Evolutionary conservation across 2,797 vertebrate genomes (phyloP).

Genomic region (Cossypha polioptera): DNA sequence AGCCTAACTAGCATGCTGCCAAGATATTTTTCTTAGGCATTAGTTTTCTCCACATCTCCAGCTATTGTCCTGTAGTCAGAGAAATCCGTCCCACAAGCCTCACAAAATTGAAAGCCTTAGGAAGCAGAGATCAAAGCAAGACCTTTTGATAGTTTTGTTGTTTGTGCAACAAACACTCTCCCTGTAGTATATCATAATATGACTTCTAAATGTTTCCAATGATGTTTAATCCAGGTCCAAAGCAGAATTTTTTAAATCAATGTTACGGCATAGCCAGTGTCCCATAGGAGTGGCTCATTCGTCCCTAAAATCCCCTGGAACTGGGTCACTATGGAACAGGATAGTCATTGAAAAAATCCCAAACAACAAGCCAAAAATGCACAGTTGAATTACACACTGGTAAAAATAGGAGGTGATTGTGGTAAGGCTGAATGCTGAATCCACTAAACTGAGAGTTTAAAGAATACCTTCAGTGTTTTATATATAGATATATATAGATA

Average conservation of each 20-base stretch:
- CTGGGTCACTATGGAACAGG: neutral
- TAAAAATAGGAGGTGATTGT: neutral
- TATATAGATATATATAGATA: neutral
- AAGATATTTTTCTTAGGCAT: neutral
- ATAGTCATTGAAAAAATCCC: neutral
- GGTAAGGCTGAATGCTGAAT: neutral
- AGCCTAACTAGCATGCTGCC: neutral
- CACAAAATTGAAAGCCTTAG: neutral
- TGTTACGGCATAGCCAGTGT: neutral
- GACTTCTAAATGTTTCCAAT: neutral
- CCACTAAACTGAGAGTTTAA: neutral
- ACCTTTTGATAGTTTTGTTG: neutral
- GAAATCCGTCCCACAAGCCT: neutral
- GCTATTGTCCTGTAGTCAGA: neutral
- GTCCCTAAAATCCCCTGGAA: neutral
- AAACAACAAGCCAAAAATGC: neutral
- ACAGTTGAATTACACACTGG: neutral
- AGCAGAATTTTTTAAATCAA: neutral
- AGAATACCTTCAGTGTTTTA: neutral
- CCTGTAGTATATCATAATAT: neutral
- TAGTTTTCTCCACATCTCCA: neutral
- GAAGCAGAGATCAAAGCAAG: neutral
- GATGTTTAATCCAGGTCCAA: neutral
- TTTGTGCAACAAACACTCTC: neutral
- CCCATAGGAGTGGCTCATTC: neutral